These are phyloP conservation scores for Lipotes vexillifer DNA, from an alignment of 2,113 vertebrate genomes.

Conservation along the genomic window DNA sequence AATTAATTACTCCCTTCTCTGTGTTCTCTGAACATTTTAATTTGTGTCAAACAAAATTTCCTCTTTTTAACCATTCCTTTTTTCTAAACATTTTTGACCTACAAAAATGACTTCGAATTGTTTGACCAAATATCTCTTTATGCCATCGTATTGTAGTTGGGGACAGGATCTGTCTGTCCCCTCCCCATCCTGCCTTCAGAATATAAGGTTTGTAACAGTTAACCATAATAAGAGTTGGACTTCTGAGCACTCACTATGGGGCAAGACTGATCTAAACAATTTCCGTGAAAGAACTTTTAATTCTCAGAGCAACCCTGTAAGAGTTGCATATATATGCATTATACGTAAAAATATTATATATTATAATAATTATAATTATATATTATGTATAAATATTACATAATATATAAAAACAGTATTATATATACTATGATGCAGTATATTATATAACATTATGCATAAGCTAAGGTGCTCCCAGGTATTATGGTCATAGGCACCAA, in stretches of 20 bases:
- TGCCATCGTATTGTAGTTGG: not conserved
- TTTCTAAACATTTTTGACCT: not conserved
- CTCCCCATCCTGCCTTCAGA: fast-evolving
- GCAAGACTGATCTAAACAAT: not conserved
- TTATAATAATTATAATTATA: not conserved
- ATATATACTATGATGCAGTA: not conserved
- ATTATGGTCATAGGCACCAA: not conserved
- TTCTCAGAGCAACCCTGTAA: not conserved
- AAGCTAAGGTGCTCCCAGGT: not conserved
- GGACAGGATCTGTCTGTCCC: not conserved
- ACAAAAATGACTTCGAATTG: not conserved
- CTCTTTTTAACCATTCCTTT: not conserved
- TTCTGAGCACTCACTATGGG: not conserved
- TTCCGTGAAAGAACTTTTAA: not conserved
- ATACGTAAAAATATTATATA: not conserved
- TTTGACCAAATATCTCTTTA: not conserved
- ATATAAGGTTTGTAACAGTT: not conserved
- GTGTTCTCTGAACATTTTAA: not conserved
- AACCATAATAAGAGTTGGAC: not conserved
- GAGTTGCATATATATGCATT: not conserved
- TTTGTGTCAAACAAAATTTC: not conserved
- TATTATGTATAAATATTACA: not conserved
- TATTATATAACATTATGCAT: not conserved
- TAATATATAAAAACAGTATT: not conserved
- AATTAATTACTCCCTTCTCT: not conserved